A percentile compares a stretch with the other conserved stretches of the same genome.
phyloP scores from a whole-genome alignment of 2,888 invertebrate genomes.

The Caenorhabditis sulstoni region DNA sequence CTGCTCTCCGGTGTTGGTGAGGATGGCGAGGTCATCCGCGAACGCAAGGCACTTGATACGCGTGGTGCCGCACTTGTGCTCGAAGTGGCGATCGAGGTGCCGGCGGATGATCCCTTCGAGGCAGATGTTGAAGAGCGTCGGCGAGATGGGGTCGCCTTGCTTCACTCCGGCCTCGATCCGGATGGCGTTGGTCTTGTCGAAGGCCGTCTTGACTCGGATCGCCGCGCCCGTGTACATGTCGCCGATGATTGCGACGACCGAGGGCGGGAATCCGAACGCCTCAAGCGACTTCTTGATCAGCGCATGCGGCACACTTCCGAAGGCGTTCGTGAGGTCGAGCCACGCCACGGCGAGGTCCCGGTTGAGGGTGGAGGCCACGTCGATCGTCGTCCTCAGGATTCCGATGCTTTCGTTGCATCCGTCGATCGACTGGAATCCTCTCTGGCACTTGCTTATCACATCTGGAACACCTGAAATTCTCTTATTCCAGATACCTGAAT shows the following conservation, averaged over 20 bases:
- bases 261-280: background rate
- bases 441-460: conserved; percentile 30
- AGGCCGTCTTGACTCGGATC: background rate
- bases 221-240: conserved; percentile 4
- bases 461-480: background rate
- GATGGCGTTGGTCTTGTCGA: conserved; percentile 34
- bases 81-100: background rate
- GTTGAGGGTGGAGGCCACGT: conserved; percentile 3
- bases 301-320: conserved; percentile 9
- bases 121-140: conserved; percentile 80
- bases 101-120: conserved; percentile 71
- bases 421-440: conserved; percentile 29
- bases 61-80: background rate
- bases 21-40: conserved; percentile 50
- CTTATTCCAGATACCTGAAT: background rate
- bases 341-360: conserved; percentile 18
- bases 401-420: conserved; percentile 7
- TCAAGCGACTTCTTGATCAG: background rate
- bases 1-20: conserved; percentile 4
- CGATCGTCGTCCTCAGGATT: conserved; percentile 24
- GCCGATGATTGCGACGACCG: background rate
- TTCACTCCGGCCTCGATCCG: conserved; percentile 74
- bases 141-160: conserved; percentile 80
- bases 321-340: conserved; percentile 30
- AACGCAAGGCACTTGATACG: conserved; percentile 30